These are phyloP conservation scores for Asteroscopus sphinx DNA, from an alignment of 2,888 invertebrate species.

Conservation along the genomic window DNA sequence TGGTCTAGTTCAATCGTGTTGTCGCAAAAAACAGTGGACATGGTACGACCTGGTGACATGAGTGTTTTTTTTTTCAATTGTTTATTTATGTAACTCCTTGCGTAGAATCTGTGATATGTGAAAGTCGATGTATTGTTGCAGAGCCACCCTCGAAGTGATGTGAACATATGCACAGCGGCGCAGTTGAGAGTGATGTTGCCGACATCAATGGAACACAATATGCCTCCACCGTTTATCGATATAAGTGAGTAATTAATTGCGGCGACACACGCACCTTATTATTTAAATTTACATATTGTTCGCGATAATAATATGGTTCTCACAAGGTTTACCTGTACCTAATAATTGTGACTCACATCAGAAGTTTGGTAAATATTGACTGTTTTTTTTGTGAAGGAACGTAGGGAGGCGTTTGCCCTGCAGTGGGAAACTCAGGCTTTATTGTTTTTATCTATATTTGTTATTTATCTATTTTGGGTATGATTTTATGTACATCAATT, in stretches of 20 bases:
- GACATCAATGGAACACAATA: slow-evolving; percentile 70
- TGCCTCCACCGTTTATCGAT: slow-evolving; percentile 81
- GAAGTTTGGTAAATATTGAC: slow-evolving; percentile 38
- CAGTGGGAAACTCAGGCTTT: too few species aligned
- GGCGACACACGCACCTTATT: slow-evolving; percentile 26
- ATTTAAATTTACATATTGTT: slow-evolving; percentile 30
- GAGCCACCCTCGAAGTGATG: slow-evolving; percentile 77
- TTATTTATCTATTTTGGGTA: background rate
- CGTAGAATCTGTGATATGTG: slow-evolving; percentile 68
- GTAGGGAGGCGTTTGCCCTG: too few species aligned
- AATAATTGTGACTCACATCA: slow-evolving; percentile 31
- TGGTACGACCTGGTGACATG: slow-evolving; percentile 67
- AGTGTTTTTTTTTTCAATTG: slow-evolving; percentile 70
- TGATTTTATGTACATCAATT: background rate
- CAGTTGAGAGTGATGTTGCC: slow-evolving; percentile 84
- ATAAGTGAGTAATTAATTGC: slow-evolving; percentile 72
- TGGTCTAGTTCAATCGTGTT: slow-evolving; percentile 38
- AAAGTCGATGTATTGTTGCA: slow-evolving; percentile 76
- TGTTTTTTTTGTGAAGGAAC: too few species aligned
- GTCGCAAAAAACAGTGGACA: slow-evolving; percentile 46
- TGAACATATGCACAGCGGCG: slow-evolving; percentile 72
- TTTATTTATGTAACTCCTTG: slow-evolving; percentile 82
- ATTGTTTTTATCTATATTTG: background rate
- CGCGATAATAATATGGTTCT: slow-evolving; percentile 48
- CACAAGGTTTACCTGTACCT: slow-evolving; percentile 28